Evolutionary conservation across 2,113 vertebrate genomes (phyloP).

Genomic region (Edolisoma coerulescens): DNA sequence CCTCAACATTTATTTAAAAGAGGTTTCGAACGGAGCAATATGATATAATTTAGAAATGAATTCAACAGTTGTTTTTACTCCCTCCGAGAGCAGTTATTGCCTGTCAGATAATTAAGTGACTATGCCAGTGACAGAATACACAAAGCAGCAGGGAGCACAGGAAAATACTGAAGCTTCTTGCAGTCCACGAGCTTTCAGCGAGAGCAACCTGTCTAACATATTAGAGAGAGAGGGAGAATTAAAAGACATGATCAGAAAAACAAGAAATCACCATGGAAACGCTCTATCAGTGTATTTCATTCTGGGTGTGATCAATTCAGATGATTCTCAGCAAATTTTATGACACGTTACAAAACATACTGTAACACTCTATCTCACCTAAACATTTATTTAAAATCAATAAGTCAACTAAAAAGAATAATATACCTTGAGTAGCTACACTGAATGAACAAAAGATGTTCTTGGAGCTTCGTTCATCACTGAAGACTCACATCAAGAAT

Average conservation of each 20-base stretch:
- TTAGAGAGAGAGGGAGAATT: not conserved
- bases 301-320: not conserved
- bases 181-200: not conserved
- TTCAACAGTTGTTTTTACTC: conserved; percentile 40
- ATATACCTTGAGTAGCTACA: not conserved
- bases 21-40: not conserved
- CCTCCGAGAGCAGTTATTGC: conserved; percentile 9
- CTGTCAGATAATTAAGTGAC: conserved; percentile 39
- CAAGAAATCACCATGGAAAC: conserved; percentile 1
- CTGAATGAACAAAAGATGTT: not conserved
- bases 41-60: conserved; percentile 26
- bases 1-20: conserved; percentile 50
- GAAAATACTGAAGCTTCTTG: not conserved
- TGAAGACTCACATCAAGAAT: not conserved
- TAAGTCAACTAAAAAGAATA: conserved; percentile 8
- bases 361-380: not conserved
- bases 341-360: not conserved
- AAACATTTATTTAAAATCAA: not conserved
- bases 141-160: not conserved
- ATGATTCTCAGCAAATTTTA: not conserved
- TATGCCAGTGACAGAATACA: not conserved
- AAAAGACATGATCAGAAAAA: conserved; percentile 12
- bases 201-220: not conserved
- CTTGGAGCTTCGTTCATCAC: not conserved
- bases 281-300: not conserved